Percentiles rank a stretch among this genome's conserved stretches.
Evolutionary conservation across 1,140 invertebrate genomes (phyloP).

Genomic region (Cecropterus lyciades): DNA sequence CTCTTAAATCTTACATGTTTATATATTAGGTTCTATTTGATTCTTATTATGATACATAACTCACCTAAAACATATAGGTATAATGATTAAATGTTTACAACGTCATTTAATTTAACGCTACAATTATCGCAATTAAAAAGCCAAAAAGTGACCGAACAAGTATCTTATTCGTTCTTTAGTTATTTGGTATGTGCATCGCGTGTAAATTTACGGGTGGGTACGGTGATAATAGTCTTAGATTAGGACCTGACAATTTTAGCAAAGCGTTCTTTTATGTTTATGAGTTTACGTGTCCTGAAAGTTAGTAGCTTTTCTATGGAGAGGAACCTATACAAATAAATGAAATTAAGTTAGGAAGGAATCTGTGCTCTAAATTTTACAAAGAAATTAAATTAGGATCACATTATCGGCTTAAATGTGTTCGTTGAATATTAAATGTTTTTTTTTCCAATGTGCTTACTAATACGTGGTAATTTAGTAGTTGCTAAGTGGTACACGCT

Average conservation of each 20-base stretch:
- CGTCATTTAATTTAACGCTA: not conserved
- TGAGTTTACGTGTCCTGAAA: conserved; percentile 73
- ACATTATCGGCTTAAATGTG: not conserved
- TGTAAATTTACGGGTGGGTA: conserved; percentile 53
- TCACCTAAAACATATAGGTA: no score
- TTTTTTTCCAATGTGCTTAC: no score
- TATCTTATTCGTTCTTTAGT: conserved; percentile 40
- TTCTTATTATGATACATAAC: no score
- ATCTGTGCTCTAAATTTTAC: conserved; percentile 16
- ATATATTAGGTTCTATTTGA: conserved; percentile 10
- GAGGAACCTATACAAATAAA: conserved; percentile 34
- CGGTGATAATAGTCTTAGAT: conserved; percentile 63
- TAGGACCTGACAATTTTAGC: conserved; percentile 69
- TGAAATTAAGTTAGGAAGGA: conserved; percentile 21
- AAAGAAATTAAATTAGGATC: conserved; percentile 5
- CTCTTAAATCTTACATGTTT: not conserved
- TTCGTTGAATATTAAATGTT: no score
- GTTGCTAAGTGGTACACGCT: no score
- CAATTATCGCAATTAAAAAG: conserved; percentile 2
- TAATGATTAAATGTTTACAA: no score
- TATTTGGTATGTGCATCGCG: conserved; percentile 54
- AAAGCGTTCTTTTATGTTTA: conserved; percentile 73
- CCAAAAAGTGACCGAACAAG: conserved; percentile 14
- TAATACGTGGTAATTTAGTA: no score
- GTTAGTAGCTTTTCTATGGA: conserved; percentile 52